Conservation (phyloP, 1,140 invertebrate genomes). For the Mizuhopecten yessoensis region DNA sequence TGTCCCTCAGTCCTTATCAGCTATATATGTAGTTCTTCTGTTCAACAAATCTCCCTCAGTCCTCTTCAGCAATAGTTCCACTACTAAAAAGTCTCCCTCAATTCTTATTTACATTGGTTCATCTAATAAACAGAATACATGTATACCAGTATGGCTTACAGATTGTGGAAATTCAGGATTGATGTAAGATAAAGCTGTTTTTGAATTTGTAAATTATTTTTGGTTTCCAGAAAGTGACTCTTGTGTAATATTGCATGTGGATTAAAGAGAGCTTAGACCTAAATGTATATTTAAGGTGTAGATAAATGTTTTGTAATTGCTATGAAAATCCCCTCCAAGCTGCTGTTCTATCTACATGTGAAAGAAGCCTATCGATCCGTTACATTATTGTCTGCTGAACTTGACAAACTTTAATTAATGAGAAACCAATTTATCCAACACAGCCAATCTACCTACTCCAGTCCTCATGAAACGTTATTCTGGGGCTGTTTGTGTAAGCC, state of each 20-base stretch:
- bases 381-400: neutral
- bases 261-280: neutral
- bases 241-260: neutral
- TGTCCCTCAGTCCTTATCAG: no score
- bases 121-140: no score
- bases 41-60: no score
- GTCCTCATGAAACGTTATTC: neutral
- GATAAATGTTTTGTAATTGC: neutral
- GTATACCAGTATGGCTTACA: no score
- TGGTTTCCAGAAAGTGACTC: no score
- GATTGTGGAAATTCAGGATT: no score
- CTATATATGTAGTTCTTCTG: no score
- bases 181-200: neutral
- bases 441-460: neutral
- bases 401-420: neutral
- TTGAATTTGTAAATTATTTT: neutral
- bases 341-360: neutral
- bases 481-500: neutral
- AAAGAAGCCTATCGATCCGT: neutral
- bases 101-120: no score
- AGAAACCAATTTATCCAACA: constrained; percentile 33
- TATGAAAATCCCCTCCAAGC: neutral
- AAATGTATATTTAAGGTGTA: neutral
- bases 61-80: no score
- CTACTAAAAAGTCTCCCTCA: no score